Conservation (phyloP, 2,797 vertebrate genomes). For the Hyperoplus lanceolatus region DNA sequence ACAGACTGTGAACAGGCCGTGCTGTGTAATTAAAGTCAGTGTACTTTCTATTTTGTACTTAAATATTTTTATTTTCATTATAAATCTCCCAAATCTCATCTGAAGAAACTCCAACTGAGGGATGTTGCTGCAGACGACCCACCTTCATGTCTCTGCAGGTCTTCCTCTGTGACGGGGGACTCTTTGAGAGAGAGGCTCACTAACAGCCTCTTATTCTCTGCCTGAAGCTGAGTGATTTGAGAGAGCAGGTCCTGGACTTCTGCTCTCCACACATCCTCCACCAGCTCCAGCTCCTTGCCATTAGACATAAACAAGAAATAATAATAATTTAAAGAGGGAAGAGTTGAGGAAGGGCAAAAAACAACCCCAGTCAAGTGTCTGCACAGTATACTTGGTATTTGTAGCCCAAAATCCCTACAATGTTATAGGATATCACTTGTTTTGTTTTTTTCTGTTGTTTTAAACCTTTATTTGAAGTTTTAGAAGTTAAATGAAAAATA, state of each 20-base stretch:
- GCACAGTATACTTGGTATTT: neutral
- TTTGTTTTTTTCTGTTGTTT: neutral
- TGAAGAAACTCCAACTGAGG: neutral
- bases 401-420: neutral
- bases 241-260: constrained; percentile 93
- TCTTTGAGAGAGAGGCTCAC: constrained; percentile 89
- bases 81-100: neutral
- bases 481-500: neutral
- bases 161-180: constrained; percentile 84
- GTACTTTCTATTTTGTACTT: neutral
- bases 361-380: neutral
- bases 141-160: constrained; percentile 91
- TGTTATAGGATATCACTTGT: neutral
- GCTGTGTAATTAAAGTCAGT: neutral
- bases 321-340: neutral
- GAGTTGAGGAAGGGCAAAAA: neutral
- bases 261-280: constrained; percentile 94
- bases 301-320: constrained; percentile 3
- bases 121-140: constrained; percentile 24
- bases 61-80: neutral
- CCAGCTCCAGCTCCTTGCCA: constrained; percentile 91
- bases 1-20: neutral
- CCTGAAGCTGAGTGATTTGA: constrained; percentile 92
- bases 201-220: constrained; percentile 91
- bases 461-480: neutral